Conservation (phyloP, 2,797 vertebrate genomes). For the Spinus olivaceus region DNA sequence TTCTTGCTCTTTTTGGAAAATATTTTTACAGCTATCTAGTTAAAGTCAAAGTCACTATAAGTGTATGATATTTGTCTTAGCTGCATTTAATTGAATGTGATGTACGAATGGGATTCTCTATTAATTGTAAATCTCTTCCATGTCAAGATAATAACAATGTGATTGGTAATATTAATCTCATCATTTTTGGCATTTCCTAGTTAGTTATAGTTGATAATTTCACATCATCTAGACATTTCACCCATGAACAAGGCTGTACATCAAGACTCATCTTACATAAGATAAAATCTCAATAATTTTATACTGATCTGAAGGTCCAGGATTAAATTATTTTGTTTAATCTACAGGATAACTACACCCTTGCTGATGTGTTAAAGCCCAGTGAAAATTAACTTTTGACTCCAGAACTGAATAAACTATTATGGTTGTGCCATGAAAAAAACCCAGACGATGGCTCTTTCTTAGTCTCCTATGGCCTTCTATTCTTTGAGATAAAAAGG, state of each 20-base stretch:
- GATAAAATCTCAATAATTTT: not conserved
- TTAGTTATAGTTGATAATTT: not conserved
- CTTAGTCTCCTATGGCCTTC: not conserved
- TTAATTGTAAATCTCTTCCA: not conserved
- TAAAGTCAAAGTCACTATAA: not conserved
- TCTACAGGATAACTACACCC: not conserved
- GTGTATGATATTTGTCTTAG: not conserved
- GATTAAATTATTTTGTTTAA: not conserved
- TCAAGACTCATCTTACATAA: not conserved
- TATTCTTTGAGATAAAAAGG: not conserved
- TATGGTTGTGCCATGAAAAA: not conserved
- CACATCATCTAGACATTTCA: not conserved
- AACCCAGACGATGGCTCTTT: accelerated
- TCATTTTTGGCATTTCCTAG: not conserved
- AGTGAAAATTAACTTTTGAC: not conserved
- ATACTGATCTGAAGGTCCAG: not conserved
- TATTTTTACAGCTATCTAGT: not conserved
- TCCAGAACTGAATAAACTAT: not conserved
- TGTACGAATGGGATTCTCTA: not conserved
- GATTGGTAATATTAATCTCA: not conserved
- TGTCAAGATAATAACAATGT: not conserved
- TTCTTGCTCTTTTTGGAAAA: not conserved
- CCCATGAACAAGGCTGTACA: not conserved
- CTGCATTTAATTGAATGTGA: not conserved
- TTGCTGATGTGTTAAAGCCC: not conserved